Evolutionary conservation across 1,140 invertebrate species (phyloP).

Genomic region (Zaprionus capensis): DNA sequence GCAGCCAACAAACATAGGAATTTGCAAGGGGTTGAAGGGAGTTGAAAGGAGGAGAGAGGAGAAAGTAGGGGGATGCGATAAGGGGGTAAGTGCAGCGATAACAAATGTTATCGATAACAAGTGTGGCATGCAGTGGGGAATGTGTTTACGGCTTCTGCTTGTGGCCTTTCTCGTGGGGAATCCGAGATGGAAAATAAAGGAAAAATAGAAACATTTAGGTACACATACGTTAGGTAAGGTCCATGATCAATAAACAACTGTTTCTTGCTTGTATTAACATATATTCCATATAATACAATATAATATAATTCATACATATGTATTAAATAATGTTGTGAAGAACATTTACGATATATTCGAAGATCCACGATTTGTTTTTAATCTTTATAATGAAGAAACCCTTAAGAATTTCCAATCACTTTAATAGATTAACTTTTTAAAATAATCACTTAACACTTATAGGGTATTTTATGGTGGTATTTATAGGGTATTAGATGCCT

Average conservation of each 20-base stretch:
- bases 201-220: no score
- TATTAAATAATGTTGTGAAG: no score
- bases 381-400: no score
- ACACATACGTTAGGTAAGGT: background rate
- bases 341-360: no score
- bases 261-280: no score
- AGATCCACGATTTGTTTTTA: no score
- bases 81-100: conserved; percentile 32
- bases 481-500: background rate
- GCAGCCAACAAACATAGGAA: conserved; percentile 48
- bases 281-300: no score
- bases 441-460: background rate
- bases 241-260: background rate
- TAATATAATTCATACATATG: no score
- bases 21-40: conserved; percentile 16
- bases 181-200: background rate
- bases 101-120: conserved; percentile 69
- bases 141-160: background rate
- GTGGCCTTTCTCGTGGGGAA: background rate
- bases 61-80: conserved; percentile 15
- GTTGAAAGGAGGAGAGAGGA: conserved; percentile 20
- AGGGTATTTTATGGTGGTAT: background rate
- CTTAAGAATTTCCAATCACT: no score
- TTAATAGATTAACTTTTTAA: background rate
- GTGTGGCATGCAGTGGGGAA: background rate